Base-by-base conservation (phyloP, 2,797 vertebrate genomes). In the Sciaenops ocellatus region DNA sequence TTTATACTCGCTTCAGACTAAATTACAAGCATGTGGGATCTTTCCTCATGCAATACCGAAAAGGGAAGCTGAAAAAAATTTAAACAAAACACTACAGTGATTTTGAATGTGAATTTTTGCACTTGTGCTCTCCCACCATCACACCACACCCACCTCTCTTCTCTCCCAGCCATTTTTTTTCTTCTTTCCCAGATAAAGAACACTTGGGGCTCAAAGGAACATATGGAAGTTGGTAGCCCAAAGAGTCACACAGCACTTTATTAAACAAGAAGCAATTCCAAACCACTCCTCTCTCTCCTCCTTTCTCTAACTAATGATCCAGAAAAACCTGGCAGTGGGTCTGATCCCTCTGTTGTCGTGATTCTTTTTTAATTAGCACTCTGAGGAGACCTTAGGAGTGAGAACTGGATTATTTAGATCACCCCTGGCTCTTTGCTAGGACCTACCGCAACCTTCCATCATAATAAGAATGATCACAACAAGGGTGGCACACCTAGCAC, bases 311-410 rank as follows among this genome's bases (percentile, higher is more conserved):
- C 85, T 91, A 94, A 90, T 89, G 94, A 95, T 93, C 82, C 74
- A 83, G 85, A 88, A 85, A 86, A 86, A 87, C 51, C 88, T 95
- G 89, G 88, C 84, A 90, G 80, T 89, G 89, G 82, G 91, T 92
- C 62, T 84, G 88, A 94, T 91, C 87, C 84, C 85, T 82, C 80
- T 91, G 90, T 95, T 93, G 77, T 93, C 76, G 74, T 89, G 83
- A 94, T 92, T 94, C 86, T 89, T 94, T 95, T 93, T 93, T 90
- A 95, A 96, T 94, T 92, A 95, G 85, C 63, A 90, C 80, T 92
- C 78, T 78, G 80, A 90, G 90, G 54, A 91, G 89, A 79, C 88
- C 56, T 86, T 65, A 84, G 59, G 80, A 91, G 71, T 71, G 61
- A 92, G 69, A 78, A 90, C 76, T 88, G 87, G 69, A 93, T 87